Evolutionary conservation across 2,888 invertebrate species (phyloP).

Genomic region (Leptinotarsa haldemani): DNA sequence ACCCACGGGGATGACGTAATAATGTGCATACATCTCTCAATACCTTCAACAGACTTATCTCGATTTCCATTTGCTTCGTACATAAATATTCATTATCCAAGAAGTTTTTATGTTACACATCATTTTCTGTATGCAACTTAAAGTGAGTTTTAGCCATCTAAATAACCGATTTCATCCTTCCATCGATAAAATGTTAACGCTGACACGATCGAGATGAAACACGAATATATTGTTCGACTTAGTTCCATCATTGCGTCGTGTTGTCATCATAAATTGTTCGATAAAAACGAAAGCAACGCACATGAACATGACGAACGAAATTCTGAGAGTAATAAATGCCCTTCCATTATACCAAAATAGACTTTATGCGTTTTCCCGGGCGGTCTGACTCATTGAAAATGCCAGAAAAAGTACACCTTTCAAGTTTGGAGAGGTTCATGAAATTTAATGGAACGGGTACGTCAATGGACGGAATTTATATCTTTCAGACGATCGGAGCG

Average conservation of each 20-base stretch:
- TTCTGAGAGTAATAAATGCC: conserved; percentile 17
- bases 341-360: conserved; percentile 22
- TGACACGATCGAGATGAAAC: background rate
- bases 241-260: background rate
- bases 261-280: background rate
- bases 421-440: conserved; percentile 24
- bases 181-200: too few species aligned
- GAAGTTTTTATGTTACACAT: too few species aligned
- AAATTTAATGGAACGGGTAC: conserved; percentile 28
- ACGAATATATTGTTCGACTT: background rate
- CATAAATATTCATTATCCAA: too few species aligned
- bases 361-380: conserved; percentile 27
- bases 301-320: background rate
- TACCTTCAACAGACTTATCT: too few species aligned
- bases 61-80: too few species aligned
- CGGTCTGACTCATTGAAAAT: conserved; percentile 17
- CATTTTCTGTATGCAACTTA: too few species aligned
- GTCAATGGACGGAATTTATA: conserved; percentile 9
- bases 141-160: too few species aligned
- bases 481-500: background rate
- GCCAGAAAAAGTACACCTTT: conserved; percentile 19
- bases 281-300: background rate
- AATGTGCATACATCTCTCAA: too few species aligned
- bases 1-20: too few species aligned
- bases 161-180: too few species aligned